phyloP scores from a whole-genome alignment of 2,797 vertebrate genomes.

The Ctenopoma kingsleyae region DNA sequence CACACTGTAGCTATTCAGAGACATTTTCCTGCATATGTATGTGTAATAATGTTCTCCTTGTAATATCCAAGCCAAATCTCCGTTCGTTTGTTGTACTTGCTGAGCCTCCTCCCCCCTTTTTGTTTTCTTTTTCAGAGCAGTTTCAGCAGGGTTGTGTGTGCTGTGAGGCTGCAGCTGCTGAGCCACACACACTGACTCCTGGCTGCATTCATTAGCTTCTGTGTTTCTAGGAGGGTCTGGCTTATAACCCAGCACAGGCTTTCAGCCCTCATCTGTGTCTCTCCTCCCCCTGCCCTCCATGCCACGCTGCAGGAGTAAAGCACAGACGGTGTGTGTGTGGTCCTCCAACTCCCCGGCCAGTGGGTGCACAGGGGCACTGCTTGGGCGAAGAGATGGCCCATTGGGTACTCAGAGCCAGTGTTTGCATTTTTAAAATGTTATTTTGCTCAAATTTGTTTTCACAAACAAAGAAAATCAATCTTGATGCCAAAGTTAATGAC shows the following conservation, averaged over 20 bases:
- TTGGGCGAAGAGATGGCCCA: conserved; percentile 10
- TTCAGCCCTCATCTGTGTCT: conserved; percentile 61
- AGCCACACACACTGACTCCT: conserved; percentile 58
- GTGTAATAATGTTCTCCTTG: conserved; percentile 25
- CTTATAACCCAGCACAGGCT: conserved; percentile 38
- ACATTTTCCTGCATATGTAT: conserved; percentile 22
- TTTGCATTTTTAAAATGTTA: conserved; percentile 18
- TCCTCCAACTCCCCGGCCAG: conserved; percentile 1
- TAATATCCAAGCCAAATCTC: conserved; percentile 14
- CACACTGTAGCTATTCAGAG: conserved; percentile 20
- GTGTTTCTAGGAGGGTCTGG: conserved; percentile 57
- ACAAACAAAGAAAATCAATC: conserved; percentile 3
- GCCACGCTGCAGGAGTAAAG: conserved; percentile 44
- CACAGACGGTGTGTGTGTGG: conserved; percentile 37
- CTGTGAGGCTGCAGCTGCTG: conserved; percentile 52
- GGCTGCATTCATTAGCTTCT: conserved; percentile 62
- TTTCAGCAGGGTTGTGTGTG: conserved; percentile 20
- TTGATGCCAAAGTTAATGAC: too few species aligned
- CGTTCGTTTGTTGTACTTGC: conserved; percentile 25
- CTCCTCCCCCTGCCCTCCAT: conserved; percentile 32
- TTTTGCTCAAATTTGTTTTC: neutral
- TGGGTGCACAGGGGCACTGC: conserved; percentile 19
- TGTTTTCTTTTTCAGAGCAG: neutral
- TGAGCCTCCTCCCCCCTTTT: neutral
- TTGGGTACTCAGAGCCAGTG: conserved; percentile 10